These are phyloP conservation scores for Choristoneura rosaceana DNA, from an alignment of 2,888 invertebrate species.

Conservation along the genomic window DNA sequence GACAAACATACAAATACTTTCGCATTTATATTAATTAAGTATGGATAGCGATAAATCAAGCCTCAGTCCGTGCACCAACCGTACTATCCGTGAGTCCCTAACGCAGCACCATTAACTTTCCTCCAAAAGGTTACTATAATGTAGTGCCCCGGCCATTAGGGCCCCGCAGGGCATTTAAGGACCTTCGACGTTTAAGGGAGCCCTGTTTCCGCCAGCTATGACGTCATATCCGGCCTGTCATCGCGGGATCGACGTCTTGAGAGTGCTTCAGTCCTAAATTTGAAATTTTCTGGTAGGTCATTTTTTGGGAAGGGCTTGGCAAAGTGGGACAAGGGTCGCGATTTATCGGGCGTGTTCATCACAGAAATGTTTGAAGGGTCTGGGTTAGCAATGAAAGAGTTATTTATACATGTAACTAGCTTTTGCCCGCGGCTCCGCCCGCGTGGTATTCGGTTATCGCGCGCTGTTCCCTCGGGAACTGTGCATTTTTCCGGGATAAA, in stretches of 20 bases:
- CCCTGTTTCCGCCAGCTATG: constrained; percentile 62
- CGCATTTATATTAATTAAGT: too few species aligned
- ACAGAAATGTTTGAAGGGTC: neutral
- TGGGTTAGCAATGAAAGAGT: constrained; percentile 1
- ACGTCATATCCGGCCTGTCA: constrained; percentile 60
- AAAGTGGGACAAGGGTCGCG: constrained; percentile 11
- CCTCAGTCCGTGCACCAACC: neutral
- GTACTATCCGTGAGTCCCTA: constrained; percentile 49
- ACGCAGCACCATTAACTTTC: constrained; percentile 67
- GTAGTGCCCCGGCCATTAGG: constrained; percentile 72
- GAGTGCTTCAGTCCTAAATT: constrained; percentile 32
- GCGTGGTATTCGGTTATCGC: too few species aligned
- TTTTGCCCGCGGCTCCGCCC: too few species aligned
- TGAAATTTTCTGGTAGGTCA: constrained; percentile 28
- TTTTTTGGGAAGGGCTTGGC: constrained; percentile 10
- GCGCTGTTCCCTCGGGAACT: too few species aligned
- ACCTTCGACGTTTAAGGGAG: constrained; percentile 61
- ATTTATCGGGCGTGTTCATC: constrained; percentile 3
- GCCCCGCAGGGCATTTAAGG: constrained; percentile 69
- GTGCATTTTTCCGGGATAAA: too few species aligned
- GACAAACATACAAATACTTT: too few species aligned
- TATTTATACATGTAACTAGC: neutral
- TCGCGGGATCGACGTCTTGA: constrained; percentile 42
- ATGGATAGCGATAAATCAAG: too few species aligned
- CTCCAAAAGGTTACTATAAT: constrained; percentile 70